phyloP scores from a whole-genome alignment of 2,113 vertebrate genomes.

The Alethe castanea region DNA sequence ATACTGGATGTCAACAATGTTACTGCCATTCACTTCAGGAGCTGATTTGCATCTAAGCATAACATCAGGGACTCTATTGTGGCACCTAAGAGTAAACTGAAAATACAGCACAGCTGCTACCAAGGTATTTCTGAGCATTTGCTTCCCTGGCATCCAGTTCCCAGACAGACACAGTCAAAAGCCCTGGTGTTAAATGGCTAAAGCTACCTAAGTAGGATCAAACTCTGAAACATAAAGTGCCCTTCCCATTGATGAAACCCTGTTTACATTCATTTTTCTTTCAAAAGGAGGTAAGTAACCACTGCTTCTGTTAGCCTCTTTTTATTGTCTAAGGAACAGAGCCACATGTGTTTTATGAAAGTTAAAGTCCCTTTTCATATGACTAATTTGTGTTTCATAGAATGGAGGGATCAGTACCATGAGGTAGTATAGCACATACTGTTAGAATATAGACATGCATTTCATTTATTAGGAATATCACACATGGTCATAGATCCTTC shows the following conservation, averaged over 20 bases:
- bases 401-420: neutral
- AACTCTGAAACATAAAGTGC: neutral
- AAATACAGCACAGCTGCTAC: neutral
- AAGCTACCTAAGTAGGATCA: neutral
- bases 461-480: neutral
- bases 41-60: slow-evolving; percentile 48
- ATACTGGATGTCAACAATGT: neutral
- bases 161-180: neutral
- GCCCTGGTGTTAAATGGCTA: neutral
- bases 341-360: neutral
- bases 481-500: neutral
- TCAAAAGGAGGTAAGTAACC: neutral
- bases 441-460: neutral
- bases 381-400: neutral
- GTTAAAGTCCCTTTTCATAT: neutral
- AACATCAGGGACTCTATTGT: neutral
- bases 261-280: neutral
- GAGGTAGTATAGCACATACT: neutral
- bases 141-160: neutral
- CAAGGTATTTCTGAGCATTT: neutral
- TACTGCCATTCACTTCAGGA: slow-evolving; percentile 13
- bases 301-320: neutral
- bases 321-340: neutral
- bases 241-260: neutral
- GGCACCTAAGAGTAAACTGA: neutral